These are phyloP conservation scores for Brachystomella parvula DNA, from an alignment of 1,140 invertebrate genomes.

Conservation along the genomic window DNA sequence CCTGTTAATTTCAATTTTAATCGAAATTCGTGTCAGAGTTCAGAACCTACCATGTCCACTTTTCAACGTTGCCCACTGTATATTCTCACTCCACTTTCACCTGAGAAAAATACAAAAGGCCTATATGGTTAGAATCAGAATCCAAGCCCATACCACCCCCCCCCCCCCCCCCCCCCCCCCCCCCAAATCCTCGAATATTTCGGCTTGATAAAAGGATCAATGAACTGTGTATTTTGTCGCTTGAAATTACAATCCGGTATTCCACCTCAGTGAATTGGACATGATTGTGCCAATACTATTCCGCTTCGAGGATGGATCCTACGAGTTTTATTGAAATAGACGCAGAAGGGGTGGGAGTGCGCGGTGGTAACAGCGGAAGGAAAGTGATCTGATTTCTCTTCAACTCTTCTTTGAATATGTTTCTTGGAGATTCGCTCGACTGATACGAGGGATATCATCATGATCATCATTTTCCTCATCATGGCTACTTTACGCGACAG, in stretches of 20 bases:
- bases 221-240: conserved; percentile 12
- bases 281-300: background rate
- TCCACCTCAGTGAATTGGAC: background rate
- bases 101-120: background rate
- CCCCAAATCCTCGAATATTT: background rate
- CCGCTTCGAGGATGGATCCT: background rate
- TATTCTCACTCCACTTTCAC: background rate
- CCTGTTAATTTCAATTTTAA: too few species aligned
- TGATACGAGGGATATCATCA: background rate
- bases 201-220: background rate
- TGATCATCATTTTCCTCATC: background rate
- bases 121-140: background rate
- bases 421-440: too few species aligned
- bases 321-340: background rate
- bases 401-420: too few species aligned
- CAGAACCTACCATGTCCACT: background rate
- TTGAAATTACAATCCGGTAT: conserved; percentile 6
- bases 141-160: background rate
- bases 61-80: background rate
- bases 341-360: background rate
- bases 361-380: background rate
- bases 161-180: background rate
- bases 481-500: background rate
- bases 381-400: background rate
- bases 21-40: too few species aligned